These are phyloP conservation scores for Lethenteron reissneri DNA, from an alignment of 2,113 vertebrate species.

Conservation along the genomic window DNA sequence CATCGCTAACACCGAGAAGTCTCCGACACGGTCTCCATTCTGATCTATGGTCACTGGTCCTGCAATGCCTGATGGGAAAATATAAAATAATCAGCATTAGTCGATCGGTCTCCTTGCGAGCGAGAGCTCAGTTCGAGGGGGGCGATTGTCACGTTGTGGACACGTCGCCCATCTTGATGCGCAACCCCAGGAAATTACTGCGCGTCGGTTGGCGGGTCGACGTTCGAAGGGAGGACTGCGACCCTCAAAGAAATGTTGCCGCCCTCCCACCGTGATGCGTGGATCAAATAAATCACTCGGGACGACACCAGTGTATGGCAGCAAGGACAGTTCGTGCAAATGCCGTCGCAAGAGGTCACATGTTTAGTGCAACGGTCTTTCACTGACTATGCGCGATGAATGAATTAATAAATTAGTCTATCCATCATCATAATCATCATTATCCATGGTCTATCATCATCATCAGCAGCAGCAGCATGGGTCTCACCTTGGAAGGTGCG, in stretches of 20 bases:
- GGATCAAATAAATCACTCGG: too few species aligned
- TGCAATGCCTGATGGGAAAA: not conserved
- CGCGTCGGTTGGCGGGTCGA: not conserved
- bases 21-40: conserved; percentile 2
- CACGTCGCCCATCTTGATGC: not conserved
- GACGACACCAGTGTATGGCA: too few species aligned
- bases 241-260: too few species aligned
- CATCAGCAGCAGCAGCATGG: not conserved
- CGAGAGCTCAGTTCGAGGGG: not conserved
- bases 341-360: not conserved
- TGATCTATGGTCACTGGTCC: conserved; percentile 4
- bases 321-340: not conserved
- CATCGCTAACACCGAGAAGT: not conserved
- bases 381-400: not conserved
- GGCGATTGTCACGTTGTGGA: not conserved
- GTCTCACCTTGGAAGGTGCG: conserved; percentile 70
- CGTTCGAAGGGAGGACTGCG: not conserved
- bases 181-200: not conserved
- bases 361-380: not conserved
- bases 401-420: not conserved
- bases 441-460: not conserved
- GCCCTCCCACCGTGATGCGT: too few species aligned
- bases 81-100: not conserved
- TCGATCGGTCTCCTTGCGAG: not conserved
- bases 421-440: not conserved